A percentile compares a stretch with the other conserved stretches of the same genome.
These are phyloP conservation scores for Euschistus heros DNA, from an alignment of 1,140 invertebrate species.

Conservation along the genomic window DNA sequence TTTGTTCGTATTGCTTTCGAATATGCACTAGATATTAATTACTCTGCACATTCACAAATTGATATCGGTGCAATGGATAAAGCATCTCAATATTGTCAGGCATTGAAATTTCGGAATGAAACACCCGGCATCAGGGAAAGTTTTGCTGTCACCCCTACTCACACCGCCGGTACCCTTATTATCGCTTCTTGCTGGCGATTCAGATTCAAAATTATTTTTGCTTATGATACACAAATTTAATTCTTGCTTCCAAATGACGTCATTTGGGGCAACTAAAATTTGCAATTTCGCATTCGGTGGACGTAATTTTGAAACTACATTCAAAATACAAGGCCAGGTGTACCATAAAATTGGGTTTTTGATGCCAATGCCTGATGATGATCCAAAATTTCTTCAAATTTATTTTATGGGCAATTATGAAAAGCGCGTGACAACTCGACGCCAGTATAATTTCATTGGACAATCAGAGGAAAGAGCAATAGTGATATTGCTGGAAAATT, in stretches of 20 bases:
- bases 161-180: no score
- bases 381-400: conserved; percentile 37
- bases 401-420: conserved; percentile 36
- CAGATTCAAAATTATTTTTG: not conserved
- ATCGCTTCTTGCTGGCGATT: no score
- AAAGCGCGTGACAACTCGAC: conserved; percentile 26
- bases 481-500: conserved; percentile 32
- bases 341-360: conserved; percentile 38
- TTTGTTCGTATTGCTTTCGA: no score
- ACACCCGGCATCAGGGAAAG: no score
- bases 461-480: conserved; percentile 31
- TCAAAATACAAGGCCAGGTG: conserved; percentile 40
- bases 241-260: no score
- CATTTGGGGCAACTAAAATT: conserved; percentile 34
- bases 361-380: conserved; percentile 30
- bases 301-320: conserved; percentile 34
- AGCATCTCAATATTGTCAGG: no score
- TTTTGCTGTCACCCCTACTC: no score
- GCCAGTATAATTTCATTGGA: conserved; percentile 25
- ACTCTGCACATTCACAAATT: no score
- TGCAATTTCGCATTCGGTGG: conserved; percentile 21
- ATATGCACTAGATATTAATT: no score
- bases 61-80: no score
- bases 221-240: not conserved
- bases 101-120: no score